phyloP scores from a whole-genome alignment of 2,888 invertebrate species.

The Deilephila porcellus region DNA sequence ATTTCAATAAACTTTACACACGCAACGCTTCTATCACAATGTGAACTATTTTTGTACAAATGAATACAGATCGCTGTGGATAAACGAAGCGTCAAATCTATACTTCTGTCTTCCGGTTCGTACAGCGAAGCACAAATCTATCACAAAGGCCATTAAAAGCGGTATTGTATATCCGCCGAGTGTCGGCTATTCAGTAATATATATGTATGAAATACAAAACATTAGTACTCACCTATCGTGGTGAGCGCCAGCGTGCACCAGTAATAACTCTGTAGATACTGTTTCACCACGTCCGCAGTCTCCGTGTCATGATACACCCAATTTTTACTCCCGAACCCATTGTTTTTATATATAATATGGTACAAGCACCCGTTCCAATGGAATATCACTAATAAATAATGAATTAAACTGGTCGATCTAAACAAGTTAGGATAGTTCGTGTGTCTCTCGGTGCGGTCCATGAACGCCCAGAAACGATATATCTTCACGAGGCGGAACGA shows the following conservation, averaged over 20 bases:
- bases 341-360: constrained; percentile 98
- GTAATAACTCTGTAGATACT: constrained; percentile 98
- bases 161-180: neutral
- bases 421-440: constrained; percentile 99
- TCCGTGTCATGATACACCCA: constrained; percentile 96
- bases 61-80: neutral
- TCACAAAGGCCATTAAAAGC: constrained; percentile 21
- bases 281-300: constrained; percentile 94
- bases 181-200: constrained; percentile 9
- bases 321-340: constrained; percentile 96
- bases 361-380: constrained; percentile 99
- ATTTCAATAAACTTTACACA: neutral
- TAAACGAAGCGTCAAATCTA: neutral
- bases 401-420: constrained; percentile 95
- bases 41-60: constrained; percentile 1
- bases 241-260: constrained; percentile 99
- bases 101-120: neutral
- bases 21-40: neutral
- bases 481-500: constrained; percentile 98
- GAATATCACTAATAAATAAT: constrained; percentile 98
- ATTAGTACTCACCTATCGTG: constrained; percentile 90
- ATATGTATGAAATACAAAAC: constrained; percentile 32
- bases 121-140: constrained; percentile 4
- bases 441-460: constrained; percentile 99
- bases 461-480: constrained; percentile 99